Evolutionary conservation across 2,888 invertebrate genomes (phyloP), one percentile per base, ranked within the genome.

Genomic region (Isotomurus palustris): DNA sequence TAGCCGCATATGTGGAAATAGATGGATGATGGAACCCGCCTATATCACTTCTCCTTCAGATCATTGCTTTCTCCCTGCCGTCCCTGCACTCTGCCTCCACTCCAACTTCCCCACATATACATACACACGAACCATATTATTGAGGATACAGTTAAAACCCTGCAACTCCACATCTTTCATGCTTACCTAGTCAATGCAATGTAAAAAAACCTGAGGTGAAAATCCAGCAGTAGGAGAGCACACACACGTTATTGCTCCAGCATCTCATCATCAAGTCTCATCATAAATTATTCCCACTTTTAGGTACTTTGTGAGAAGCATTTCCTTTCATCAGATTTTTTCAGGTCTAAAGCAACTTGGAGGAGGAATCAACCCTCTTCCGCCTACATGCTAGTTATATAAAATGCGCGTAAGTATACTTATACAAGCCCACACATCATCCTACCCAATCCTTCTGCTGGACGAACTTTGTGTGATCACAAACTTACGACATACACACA

Each of bases 241-340:
- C 3, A 24, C 21, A 10, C 14, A 38, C 19, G 38, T 19, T 21
- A 43, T 43, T 10, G 6, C 27, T 27, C 6, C 28, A 27, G 8
- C 45, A 25, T 40, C 38, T 50, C 50, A 50, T 50, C 50, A 50
- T 50, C 40, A 25, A 50, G n/a, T 38, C 50, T 36, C 3, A 14
- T 50, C 50, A 50, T 50, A 50, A 50, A 50, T 50, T 50, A 50
- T 50, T 50, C 50, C 40, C 50, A 49, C 48, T 28, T 47, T 29
- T 49, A 5, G 17, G 17, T 10, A 22, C 5, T 43, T 22, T 40
- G 21, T 14, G 22, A 43, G 19, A 8, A 8, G 17, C 6, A 17
- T 10, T 43, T 24, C 24, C 43, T 43, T 43, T 43, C 22, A 43
- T 43, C 43, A 43, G 43, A 43, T 43, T 43, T 40, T 24, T 24